Evolutionary conservation across 2,113 vertebrate species (phyloP).

Genomic region (Myocastor coypus): DNA sequence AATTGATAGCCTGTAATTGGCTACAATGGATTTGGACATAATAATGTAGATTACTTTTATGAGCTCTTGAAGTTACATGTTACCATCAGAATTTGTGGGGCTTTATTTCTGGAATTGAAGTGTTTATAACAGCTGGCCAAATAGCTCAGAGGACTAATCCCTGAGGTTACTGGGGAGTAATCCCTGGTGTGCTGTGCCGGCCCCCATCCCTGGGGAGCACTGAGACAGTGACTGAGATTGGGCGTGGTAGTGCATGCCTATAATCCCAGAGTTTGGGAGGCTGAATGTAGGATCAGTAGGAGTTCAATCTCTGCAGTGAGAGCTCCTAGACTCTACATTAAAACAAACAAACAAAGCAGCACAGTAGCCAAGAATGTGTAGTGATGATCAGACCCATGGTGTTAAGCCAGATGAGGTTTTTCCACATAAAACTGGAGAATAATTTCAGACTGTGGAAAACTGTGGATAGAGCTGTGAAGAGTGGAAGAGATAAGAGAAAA

Average conservation of each 20-base stretch:
- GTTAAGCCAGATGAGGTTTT: neutral
- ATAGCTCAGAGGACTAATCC: no score
- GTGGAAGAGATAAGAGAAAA: neutral
- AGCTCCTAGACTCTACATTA: no score
- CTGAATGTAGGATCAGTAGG: no score
- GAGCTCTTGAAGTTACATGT: neutral
- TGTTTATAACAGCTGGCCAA: fast-evolving
- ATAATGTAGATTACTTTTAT: neutral
- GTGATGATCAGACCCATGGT: neutral
- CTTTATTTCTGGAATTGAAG: fast-evolving
- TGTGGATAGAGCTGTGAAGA: neutral
- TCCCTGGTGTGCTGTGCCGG: no score
- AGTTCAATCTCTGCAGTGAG: no score
- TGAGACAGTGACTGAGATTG: no score
- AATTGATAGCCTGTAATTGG: neutral
- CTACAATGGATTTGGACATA: neutral
- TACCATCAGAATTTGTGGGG: neutral
- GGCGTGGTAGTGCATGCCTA: no score
- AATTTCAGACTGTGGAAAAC: neutral
- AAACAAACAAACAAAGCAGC: neutral
- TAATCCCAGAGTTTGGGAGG: no score
- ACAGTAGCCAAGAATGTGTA: neutral
- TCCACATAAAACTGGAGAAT: neutral
- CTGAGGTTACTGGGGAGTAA: no score
- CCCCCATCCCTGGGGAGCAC: no score